Base-by-base conservation (phyloP, 2,888 invertebrate genomes). In the Nineta flava region DNA sequence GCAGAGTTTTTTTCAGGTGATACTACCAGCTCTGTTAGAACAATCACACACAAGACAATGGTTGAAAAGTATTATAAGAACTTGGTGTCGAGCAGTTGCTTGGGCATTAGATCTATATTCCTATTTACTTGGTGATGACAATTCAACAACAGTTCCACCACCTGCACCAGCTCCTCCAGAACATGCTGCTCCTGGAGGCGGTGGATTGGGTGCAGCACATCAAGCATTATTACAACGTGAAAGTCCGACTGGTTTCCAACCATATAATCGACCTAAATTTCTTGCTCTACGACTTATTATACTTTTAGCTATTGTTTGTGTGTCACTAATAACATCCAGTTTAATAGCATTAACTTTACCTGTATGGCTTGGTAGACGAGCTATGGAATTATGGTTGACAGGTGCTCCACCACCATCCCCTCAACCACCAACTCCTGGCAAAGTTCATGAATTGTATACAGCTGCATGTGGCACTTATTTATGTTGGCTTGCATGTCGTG, bases 31-130 rank as follows among this genome's bases (percentile, higher is more conserved):
- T 0, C 72, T 99, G 40, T 71, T 99, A 52, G 97, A 99, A 62
- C 96, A 99, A 67, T 90, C 92, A 0, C 95, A 97, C 65, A 95
- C 95, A 0, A 76, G 95, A 7, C 84, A 85, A 9, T 95, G 96
- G 92, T 69, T 97, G 53, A 95, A 96, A 65, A 81, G 81, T n/a
- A 70, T 88, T 9, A 81, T 97, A 1, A 76, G 87, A 9, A 75
- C 80, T 50, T 94, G 94, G 94, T 94, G 93, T 64, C 74, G 76
- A 19, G 76, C 78, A 6, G 84, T 90, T 1, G 85, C 95, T 0
- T 91, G 87, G 73, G 61, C 84, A 17, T 68, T 96, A 3, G 87
- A 91, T 50, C 76, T 95, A 9, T 83, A 90, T 53, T 94, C 94
- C 0, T 96, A 95, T 64, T 68, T 96, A 49, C 70, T 96, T 44